A percentile compares a stretch with the other conserved stretches of the same genome.
Conservation (phyloP, 2,113 vertebrate genomes). For the Podarcis cretensis region DNA sequence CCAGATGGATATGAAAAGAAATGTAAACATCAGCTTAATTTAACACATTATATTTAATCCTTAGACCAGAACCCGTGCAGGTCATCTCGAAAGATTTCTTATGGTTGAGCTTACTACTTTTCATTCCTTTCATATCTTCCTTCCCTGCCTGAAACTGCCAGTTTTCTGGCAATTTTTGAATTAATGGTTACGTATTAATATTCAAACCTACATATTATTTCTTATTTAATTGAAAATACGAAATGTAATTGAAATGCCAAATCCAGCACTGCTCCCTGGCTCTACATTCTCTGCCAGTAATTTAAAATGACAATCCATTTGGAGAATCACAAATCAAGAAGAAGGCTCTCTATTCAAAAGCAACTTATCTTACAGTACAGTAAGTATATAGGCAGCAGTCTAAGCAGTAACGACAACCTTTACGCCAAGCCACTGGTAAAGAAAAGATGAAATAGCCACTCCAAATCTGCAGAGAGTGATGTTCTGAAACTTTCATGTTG, state of each 20-base stretch:
- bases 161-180: not conserved
- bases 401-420: not conserved
- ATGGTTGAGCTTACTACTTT: not conserved
- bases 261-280: not conserved
- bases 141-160: not conserved
- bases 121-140: not conserved
- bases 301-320: constrained; percentile 17
- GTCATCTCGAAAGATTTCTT: not conserved
- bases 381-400: not conserved
- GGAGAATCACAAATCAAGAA: constrained; percentile 21
- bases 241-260: constrained; percentile 15
- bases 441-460: not conserved
- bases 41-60: not conserved
- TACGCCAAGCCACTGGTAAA: not conserved
- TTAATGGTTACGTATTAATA: constrained; percentile 1
- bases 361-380: not conserved
- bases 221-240: constrained; percentile 9
- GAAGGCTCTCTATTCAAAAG: not conserved
- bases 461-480: not conserved
- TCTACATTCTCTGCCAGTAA: constrained; percentile 1
- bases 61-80: not conserved
- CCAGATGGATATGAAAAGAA: not conserved
- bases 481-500: not conserved
- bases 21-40: not conserved
- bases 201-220: constrained; percentile 2